Conservation (phyloP, 2,113 vertebrate genomes). For the Gavia stellata region DNA sequence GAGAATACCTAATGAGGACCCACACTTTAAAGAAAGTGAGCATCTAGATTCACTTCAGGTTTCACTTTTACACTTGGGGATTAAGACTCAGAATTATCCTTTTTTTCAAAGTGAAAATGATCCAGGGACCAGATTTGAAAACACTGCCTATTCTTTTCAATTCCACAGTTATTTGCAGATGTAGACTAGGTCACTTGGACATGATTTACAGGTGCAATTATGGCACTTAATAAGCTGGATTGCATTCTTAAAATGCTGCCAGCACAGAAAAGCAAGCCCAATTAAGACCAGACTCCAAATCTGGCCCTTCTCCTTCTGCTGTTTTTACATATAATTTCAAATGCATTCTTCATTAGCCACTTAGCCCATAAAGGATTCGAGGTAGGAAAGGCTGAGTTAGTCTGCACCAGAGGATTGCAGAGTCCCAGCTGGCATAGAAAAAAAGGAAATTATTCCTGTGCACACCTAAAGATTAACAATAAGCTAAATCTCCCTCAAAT, state of each 20-base stretch:
- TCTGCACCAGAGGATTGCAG: background rate
- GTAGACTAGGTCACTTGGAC: background rate
- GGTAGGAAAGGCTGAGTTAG: background rate
- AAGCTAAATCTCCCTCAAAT: slow-evolving; percentile 26
- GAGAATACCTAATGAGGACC: background rate
- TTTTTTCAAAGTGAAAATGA: background rate
- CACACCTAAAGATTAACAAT: slow-evolving; percentile 43
- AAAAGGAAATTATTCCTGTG: slow-evolving; percentile 8
- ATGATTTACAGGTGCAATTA: background rate
- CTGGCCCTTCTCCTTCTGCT: background rate
- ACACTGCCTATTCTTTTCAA: background rate
- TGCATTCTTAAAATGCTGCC: background rate
- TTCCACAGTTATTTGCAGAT: background rate
- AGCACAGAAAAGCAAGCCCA: background rate
- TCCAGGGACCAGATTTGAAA: background rate
- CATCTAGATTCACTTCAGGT: background rate
- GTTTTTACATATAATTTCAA: background rate
- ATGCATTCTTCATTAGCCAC: slow-evolving; percentile 7
- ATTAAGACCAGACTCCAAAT: background rate
- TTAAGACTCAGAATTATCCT: background rate
- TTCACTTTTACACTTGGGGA: background rate
- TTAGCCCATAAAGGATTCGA: background rate
- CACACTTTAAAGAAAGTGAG: background rate
- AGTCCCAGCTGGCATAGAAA: background rate
- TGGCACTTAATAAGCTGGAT: background rate